Percentiles rank a stretch among this genome's conserved stretches.
These are phyloP conservation scores for Drosophila gaucha DNA, from an alignment of 2,888 invertebrate genomes.

Conservation along the genomic window DNA sequence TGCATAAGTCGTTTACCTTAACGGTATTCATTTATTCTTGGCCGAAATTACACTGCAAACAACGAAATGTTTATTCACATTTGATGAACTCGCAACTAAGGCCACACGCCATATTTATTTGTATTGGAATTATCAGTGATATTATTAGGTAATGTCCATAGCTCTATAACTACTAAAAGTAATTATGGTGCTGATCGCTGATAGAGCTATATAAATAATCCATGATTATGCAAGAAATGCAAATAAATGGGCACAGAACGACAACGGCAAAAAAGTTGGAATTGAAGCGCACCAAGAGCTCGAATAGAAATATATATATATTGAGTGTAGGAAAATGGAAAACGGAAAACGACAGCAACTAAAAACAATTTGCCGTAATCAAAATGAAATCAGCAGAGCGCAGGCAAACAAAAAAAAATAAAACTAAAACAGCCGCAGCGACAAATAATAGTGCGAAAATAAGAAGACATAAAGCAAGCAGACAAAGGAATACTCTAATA, in stretches of 20 bases:
- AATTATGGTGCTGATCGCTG: slow-evolving; percentile 46
- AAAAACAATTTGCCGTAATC: slow-evolving; percentile 78
- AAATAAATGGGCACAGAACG: slow-evolving; percentile 46
- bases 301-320: slow-evolving; percentile 23
- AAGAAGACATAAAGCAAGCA: background rate
- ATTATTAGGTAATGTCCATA: slow-evolving; percentile 35
- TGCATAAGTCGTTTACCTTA: slow-evolving; percentile 47
- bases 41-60: slow-evolving; percentile 69
- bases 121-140: slow-evolving; percentile 49
- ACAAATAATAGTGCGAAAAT: slow-evolving; percentile 30
- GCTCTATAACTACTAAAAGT: slow-evolving; percentile 18
- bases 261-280: too few species aligned
- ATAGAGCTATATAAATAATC: slow-evolving; percentile 20
- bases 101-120: slow-evolving; percentile 64
- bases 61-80: slow-evolving; percentile 61
- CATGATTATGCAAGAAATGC: slow-evolving; percentile 42
- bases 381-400: slow-evolving; percentile 76
- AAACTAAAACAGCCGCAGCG: slow-evolving; percentile 29
- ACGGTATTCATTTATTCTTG: slow-evolving; percentile 49
- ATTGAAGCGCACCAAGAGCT: slow-evolving; percentile 45
- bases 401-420: slow-evolving; percentile 37
- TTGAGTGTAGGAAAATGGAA: slow-evolving; percentile 7
- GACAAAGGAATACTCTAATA: slow-evolving; percentile 23
- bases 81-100: slow-evolving; percentile 30
- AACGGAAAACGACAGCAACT: slow-evolving; percentile 56